Percentiles rank a stretch among this genome's conserved stretches.
These are phyloP conservation scores for Odontothrips loti DNA, from an alignment of 2,888 invertebrate genomes.

Conservation along the genomic window DNA sequence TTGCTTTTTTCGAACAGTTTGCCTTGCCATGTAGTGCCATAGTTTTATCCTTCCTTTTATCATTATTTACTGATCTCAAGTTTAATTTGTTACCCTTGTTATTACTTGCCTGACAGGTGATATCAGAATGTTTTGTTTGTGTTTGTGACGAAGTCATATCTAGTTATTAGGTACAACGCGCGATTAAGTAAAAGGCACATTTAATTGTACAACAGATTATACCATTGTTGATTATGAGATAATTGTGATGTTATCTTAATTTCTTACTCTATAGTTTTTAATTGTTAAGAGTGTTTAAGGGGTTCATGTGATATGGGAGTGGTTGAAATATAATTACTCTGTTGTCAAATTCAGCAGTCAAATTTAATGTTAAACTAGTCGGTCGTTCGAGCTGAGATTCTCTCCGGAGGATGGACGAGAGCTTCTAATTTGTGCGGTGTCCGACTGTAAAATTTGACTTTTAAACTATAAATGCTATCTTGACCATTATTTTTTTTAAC, in stretches of 20 bases:
- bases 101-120: background rate
- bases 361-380: background rate
- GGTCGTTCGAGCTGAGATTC: conserved; percentile 3
- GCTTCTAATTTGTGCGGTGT: background rate
- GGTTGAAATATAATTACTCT: conserved; percentile 11
- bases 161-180: background rate
- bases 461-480: conserved; percentile 11
- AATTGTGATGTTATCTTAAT: conserved; percentile 23
- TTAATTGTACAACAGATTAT: conserved; percentile 23
- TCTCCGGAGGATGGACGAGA: background rate
- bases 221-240: conserved; percentile 20
- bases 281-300: conserved; percentile 14
- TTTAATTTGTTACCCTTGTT: background rate
- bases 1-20: too few species aligned
- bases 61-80: conserved; percentile 16
- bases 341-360: conserved; percentile 13
- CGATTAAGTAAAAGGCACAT: background rate
- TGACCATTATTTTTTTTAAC: conserved; percentile 27
- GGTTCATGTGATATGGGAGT: conserved; percentile 19
- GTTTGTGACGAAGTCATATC: conserved; percentile 11
- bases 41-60: background rate
- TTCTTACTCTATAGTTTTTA: conserved; percentile 13
- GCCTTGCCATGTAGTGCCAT: background rate
- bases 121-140: background rate
- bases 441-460: conserved; percentile 14